phyloP scores from a whole-genome alignment of 2,113 vertebrate genomes.

The Felis chaus region DNA sequence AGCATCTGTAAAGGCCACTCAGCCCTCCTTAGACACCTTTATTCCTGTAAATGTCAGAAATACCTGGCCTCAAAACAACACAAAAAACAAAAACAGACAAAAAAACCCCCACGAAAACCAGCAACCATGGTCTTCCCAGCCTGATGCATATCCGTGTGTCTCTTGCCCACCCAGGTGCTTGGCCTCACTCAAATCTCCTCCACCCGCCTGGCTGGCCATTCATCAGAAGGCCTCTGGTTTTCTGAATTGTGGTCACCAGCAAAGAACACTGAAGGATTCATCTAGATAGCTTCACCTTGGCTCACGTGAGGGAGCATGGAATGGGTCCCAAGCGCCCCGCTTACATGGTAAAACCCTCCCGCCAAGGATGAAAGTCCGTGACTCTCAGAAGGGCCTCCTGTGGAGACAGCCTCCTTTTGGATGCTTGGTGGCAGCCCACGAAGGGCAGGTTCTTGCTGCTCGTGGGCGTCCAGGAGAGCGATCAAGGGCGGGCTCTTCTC shows the following conservation, averaged over 20 bases:
- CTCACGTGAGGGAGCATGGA: neutral
- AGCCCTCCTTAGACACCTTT: neutral
- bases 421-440: fast-evolving
- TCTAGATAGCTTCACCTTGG: neutral
- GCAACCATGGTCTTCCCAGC: neutral
- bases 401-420: neutral
- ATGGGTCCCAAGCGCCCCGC: neutral
- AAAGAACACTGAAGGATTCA: neutral
- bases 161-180: neutral
- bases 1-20: neutral
- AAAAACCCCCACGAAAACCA: fast-evolving
- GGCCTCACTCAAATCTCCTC: neutral
- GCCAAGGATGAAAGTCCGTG: no score
- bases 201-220: fast-evolving
- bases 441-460: neutral
- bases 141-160: neutral
- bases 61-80: neutral
- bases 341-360: fast-evolving
- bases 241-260: neutral
- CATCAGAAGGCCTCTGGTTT: neutral
- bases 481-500: neutral
- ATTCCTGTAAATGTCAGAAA: neutral
- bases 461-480: neutral
- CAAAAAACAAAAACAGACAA: no score
- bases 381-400: neutral